These are phyloP conservation scores for Sphaerodactylus townsendi DNA, from an alignment of 2,113 vertebrate genomes.

Conservation along the genomic window DNA sequence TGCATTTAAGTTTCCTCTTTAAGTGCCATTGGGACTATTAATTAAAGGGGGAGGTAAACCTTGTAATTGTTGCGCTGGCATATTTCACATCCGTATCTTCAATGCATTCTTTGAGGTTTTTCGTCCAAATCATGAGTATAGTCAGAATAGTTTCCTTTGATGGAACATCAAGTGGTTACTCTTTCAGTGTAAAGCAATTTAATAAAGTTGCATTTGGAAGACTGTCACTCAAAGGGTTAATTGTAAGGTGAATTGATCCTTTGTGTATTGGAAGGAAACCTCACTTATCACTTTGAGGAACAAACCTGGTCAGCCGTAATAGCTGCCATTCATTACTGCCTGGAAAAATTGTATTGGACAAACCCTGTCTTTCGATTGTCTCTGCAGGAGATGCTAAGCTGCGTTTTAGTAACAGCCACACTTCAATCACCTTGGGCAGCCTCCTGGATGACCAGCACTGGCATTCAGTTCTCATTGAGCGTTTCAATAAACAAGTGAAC, in stretches of 20 bases:
- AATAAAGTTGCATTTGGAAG: background rate
- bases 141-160: background rate
- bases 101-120: background rate
- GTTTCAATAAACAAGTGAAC: constrained; percentile 95
- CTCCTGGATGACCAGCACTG: constrained; percentile 96
- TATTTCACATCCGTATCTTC: background rate
- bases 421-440: constrained; percentile 85
- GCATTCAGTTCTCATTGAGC: constrained; percentile 93
- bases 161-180: background rate
- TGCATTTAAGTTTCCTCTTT: background rate
- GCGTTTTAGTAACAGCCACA: constrained; percentile 79
- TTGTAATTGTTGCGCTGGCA: background rate
- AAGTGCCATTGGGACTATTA: background rate
- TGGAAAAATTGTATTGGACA: background rate
- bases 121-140: background rate
- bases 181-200: background rate
- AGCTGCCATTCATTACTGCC: background rate
- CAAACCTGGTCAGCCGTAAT: background rate
- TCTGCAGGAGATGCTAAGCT: constrained; percentile 85
- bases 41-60: background rate
- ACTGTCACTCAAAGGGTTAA: too few species aligned
- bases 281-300: background rate
- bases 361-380: constrained; percentile 34
- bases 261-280: background rate
- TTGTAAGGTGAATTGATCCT: too few species aligned